Percentiles rank a stretch among this genome's conserved stretches.
Conservation (phyloP, 2,888 invertebrate genomes). For the Trichogramma dendrolimi region DNA sequence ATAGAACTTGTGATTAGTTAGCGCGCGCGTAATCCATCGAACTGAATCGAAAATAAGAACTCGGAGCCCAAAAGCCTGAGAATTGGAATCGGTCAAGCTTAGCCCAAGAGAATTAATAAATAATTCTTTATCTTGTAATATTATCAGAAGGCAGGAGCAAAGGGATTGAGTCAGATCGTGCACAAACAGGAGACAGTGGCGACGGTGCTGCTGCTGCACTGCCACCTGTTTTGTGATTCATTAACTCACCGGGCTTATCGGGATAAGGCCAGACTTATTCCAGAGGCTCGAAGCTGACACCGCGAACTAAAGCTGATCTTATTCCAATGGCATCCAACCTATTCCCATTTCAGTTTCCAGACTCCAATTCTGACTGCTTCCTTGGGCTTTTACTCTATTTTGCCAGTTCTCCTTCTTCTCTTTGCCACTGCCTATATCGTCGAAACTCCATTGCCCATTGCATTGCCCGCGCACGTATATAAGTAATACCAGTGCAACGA, state of each 20-base stretch:
- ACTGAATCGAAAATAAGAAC: too few species aligned
- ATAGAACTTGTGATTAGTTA: too few species aligned
- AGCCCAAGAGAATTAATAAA: too few species aligned
- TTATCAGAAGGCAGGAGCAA: too few species aligned
- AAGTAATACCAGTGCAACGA: too few species aligned
- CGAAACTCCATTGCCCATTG: too few species aligned
- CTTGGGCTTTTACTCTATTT: neutral
- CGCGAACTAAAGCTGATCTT: slow-evolving; percentile 51
- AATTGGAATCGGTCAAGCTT: too few species aligned
- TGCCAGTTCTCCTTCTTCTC: slow-evolving; percentile 17
- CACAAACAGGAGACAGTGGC: neutral
- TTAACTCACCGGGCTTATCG: slow-evolving; percentile 53
- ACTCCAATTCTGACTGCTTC: slow-evolving; percentile 7
- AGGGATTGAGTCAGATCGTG: neutral
- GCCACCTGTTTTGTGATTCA: slow-evolving; percentile 54
- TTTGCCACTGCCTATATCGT: neutral
- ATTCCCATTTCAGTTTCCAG: slow-evolving; percentile 39
- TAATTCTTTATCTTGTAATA: too few species aligned
- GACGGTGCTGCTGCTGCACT: slow-evolving; percentile 31
- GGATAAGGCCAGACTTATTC: slow-evolving; percentile 52
- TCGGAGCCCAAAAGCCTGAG: too few species aligned
- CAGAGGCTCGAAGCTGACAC: slow-evolving; percentile 51
- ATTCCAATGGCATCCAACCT: slow-evolving; percentile 50
- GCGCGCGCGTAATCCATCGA: too few species aligned
- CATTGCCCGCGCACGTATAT: too few species aligned